Conservation (phyloP, 2,888 invertebrate species). For the Phlogophora meticulosa region DNA sequence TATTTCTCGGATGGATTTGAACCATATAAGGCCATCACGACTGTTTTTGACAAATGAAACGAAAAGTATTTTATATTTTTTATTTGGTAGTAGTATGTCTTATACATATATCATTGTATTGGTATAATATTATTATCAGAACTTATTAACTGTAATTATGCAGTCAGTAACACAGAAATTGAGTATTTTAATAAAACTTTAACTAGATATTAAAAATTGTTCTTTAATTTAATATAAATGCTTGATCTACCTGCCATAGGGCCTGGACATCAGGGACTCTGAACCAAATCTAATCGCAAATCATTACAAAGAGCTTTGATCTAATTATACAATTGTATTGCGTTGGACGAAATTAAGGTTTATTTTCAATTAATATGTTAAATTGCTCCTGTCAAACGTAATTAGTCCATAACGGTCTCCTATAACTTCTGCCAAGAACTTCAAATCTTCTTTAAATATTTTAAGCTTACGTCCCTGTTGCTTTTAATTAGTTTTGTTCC, state of each 20-base stretch:
- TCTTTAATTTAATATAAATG: too few species aligned
- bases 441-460: constrained; percentile 12
- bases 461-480: constrained; percentile 6
- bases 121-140: constrained; percentile 4
- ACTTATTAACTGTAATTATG: neutral
- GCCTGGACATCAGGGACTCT: too few species aligned
- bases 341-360: neutral
- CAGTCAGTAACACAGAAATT: constrained; percentile 15
- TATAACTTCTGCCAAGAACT: constrained; percentile 10
- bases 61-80: constrained; percentile 17
- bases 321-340: neutral
- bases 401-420: neutral
- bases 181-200: constrained; percentile 18
- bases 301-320: neutral
- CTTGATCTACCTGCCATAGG: too few species aligned
- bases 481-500: constrained; percentile 23
- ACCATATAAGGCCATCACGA: too few species aligned
- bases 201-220: neutral
- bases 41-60: neutral
- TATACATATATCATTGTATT: constrained; percentile 11
- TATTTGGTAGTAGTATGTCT: constrained; percentile 46
- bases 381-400: neutral
- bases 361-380: constrained; percentile 38
- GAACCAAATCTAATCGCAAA: too few species aligned
- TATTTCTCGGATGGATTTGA: too few species aligned